Base-by-base conservation (phyloP, 1,140 invertebrate genomes). In the Penaeus chinensis region DNA sequence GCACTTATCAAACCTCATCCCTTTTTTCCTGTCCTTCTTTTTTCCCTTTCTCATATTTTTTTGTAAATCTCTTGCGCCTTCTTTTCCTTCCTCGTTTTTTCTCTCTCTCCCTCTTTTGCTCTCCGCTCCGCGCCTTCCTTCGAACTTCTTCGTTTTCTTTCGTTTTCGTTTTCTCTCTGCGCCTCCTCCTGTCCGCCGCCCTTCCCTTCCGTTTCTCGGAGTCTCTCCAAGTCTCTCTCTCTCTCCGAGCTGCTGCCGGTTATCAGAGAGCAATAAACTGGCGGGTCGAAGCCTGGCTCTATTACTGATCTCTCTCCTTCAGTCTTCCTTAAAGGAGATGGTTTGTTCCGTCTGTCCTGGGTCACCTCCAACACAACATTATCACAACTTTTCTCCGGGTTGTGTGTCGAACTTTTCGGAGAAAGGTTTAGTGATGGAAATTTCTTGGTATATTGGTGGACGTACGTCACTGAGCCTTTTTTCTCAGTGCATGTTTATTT, bases 301-400 rank as follows among this genome's bases (percentile, higher is more conserved):
- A 47, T 78, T 78, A 60, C 84, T 85, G 84, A 85, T 85, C 84
- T 80, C 76, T 85, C 84, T 85, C 84, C 84, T 85, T 85, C 84
- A 85, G 62, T 85, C 84, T 85, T 85, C 63, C 84, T 85, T 85
- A 85, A 85, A 85, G 84, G 84, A 79, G 84, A 85, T 78, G 77
- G 61, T 42, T 47, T 27, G 62, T 27, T 66, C 84, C 27, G 71
- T 32, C 71, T 20, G 69, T 63, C 60, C 54, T 60, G 74, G 42
- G 47, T 32, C 19, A 47, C 60, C 84, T n/a, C 42, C 65, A 47
- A 62, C 63, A 69, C 63, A 82, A 65, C 65, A 82, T 69, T 65
- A 69, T 74, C 71, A 32, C 27, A 32, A 74, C 71, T 74, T 74
- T 74, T 37, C 27, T 27, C 71, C 27, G 54, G 54, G 54, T 54